Evolutionary conservation across 2,888 invertebrate species (phyloP), one percentile per base, ranked within the genome.

Genomic region (Melitaea athalia): DNA sequence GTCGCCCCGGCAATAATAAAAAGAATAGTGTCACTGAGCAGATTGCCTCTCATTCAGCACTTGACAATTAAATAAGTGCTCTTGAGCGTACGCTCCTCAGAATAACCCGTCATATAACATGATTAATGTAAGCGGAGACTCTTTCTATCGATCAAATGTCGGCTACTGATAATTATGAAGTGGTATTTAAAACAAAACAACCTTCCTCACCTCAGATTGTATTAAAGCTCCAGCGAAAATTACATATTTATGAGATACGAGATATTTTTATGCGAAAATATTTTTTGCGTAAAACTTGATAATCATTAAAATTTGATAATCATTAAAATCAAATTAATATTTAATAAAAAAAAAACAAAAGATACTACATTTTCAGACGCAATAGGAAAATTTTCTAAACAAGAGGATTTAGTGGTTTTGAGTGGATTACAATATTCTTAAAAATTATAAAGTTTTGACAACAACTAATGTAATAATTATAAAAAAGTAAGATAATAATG

Each of bases 51-150:
- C 86, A 88, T 90, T 90, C 91, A 87, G 84, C 85, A 85, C 88
- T 89, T 86, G 86, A 91, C 90, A 90, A 92, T 92, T 92, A 91
- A 90, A 91, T 91, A 89, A 91, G 89, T 85, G 88, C 83, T 87
- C 85, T 88, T 82, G 85, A 87, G 85, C 84, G 86, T 83, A 84
- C 84, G 83, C 83, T 84, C 81, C 81, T 83, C 82, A 83, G 82
- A 86, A 83, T 78, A 78, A 84, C 81, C 85, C 86, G 88, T 90
- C 89, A 88, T 85, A 88, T 88, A 85, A 85, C 81, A 83, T 89
- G 89, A 91, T 91, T 89, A 88, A 91, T 89, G 85, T 78, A 82
- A 78, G 77, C 78, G 74, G 79, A 80, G 81, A 79, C 81, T 83
- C 85, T 88, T 88, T 87, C 87, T 87, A 88, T 87, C 87, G 82